These are phyloP conservation scores for Mystacornis crossleyi DNA, from an alignment of 2,113 vertebrate species.

Conservation along the genomic window DNA sequence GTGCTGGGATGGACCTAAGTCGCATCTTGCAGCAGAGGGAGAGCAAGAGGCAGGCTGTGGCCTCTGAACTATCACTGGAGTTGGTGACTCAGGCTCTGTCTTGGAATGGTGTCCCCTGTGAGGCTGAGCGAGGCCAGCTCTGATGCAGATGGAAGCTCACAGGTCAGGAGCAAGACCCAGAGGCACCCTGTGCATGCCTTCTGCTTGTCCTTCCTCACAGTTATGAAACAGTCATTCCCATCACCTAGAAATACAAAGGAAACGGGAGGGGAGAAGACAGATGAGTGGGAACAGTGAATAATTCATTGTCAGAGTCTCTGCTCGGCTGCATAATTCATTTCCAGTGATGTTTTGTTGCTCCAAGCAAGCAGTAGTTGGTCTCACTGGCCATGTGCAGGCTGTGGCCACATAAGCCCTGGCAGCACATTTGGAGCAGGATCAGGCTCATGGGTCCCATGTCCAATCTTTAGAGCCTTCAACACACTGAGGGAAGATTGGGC, in stretches of 20 bases:
- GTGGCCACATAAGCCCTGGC: neutral
- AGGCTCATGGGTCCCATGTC: accelerated
- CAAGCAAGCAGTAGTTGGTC: neutral
- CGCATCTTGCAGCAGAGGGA: neutral
- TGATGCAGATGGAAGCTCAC: neutral
- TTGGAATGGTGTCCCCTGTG: neutral
- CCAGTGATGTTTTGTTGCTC: neutral
- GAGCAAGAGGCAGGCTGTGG: neutral
- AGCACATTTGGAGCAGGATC: neutral
- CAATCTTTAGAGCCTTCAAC: neutral
- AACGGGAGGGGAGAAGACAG: accelerated
- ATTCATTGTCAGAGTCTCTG: neutral
- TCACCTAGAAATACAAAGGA: neutral
- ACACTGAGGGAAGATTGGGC: neutral
- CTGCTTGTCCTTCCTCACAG: neutral
- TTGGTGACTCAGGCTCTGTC: neutral
- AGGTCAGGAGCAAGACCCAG: neutral
- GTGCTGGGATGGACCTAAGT: neutral
- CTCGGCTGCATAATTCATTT: neutral
- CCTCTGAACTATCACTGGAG: neutral
- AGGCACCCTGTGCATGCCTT: neutral
- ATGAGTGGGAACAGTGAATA: neutral
- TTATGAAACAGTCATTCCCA: neutral
- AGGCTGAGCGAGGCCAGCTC: neutral
- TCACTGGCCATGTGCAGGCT: accelerated